Conservation (phyloP, 2,797 vertebrate species). For the Parauchenoglanis punctatus region DNA sequence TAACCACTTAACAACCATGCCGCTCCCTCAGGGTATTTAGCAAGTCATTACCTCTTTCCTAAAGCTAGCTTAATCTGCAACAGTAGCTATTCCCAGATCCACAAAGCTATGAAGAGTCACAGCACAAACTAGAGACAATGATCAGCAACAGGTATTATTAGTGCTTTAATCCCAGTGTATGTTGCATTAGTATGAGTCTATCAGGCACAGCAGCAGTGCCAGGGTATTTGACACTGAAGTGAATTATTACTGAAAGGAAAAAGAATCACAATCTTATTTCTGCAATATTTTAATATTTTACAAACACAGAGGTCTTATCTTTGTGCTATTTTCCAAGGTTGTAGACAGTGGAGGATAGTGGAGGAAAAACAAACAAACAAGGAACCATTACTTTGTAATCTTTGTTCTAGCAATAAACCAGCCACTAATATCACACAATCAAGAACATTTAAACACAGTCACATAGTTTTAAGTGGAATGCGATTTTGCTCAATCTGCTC, state of each 20-base stretch:
- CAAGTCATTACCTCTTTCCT: not conserved
- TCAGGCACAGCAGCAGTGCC: not conserved
- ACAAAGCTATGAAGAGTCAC: not conserved
- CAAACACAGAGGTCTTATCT: not conserved
- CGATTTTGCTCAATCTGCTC: not conserved
- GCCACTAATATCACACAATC: not conserved
- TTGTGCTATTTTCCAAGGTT: not conserved
- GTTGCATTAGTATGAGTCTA: not conserved
- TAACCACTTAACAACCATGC: too few relatives aligned
- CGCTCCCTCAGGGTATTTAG: slow-evolving; percentile 6
- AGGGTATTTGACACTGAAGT: not conserved
- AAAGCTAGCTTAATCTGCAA: not conserved
- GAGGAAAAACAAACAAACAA: not conserved
- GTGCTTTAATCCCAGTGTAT: not conserved
- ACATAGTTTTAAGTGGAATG: not conserved
- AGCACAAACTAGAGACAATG: not conserved
- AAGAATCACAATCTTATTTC: not conserved
- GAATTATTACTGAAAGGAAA: not conserved
- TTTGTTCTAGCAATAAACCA: not conserved
- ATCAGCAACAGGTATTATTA: not conserved
- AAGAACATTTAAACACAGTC: not conserved
- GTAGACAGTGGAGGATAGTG: not conserved
- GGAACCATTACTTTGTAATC: not conserved
- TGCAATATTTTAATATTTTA: not conserved
- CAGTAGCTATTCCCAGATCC: not conserved